A percentile compares a stretch with the other conserved stretches of the same genome.
These are phyloP conservation scores for Polyploca ridens DNA, from an alignment of 2,888 invertebrate species.

Conservation along the genomic window DNA sequence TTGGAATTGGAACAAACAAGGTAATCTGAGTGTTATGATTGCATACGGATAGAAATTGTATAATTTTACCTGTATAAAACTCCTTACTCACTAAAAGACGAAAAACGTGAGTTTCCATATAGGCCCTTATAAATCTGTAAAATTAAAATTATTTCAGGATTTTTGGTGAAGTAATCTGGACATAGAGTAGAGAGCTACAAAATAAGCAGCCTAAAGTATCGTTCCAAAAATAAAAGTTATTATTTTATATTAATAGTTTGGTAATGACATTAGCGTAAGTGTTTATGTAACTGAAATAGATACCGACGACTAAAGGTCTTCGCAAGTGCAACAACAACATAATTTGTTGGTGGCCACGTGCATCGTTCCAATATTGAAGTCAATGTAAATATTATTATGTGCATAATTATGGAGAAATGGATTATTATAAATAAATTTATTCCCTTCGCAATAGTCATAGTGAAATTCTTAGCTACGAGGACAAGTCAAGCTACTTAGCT, in stretches of 20 bases:
- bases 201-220: too few relatives aligned
- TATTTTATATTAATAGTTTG: too few relatives aligned
- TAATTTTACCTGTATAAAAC: not conserved
- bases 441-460: too few relatives aligned
- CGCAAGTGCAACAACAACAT: not conserved
- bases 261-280: not conserved
- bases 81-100: not conserved
- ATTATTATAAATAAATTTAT: too few relatives aligned
- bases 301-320: not conserved
- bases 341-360: not conserved
- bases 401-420: too few relatives aligned
- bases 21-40: conserved; percentile 22
- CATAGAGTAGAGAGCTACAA: too few relatives aligned
- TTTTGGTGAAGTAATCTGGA: too few relatives aligned
- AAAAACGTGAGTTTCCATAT: not conserved
- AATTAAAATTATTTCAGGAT: too few relatives aligned
- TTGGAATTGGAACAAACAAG: conserved; percentile 36
- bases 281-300: not conserved
- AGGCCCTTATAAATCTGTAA: too few relatives aligned
- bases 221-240: too few relatives aligned
- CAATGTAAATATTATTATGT: not conserved
- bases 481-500: too few relatives aligned
- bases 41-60: conserved; percentile 30
- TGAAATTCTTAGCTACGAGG: too few relatives aligned
- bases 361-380: not conserved